Percentiles rank a stretch among this genome's conserved stretches.
phyloP scores from a whole-genome alignment of 2,888 invertebrate genomes.

The Baccha elongata region DNA sequence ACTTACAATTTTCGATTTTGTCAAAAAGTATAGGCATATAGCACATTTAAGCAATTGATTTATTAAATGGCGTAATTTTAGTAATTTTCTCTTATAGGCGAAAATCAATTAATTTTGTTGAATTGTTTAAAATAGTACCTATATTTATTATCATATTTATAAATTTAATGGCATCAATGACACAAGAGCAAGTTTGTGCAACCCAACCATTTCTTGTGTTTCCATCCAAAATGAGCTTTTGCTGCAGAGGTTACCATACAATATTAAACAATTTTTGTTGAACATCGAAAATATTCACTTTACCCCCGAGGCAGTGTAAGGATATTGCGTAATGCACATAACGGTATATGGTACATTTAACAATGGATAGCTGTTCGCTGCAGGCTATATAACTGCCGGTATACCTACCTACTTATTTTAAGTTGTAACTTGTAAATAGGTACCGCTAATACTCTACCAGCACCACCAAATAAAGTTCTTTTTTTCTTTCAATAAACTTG shows the following conservation, averaged over 20 bases:
- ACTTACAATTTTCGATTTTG: too few species aligned
- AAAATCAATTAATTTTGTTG: too few species aligned
- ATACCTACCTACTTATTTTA: slow-evolving; percentile 11
- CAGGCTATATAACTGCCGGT: slow-evolving; percentile 3
- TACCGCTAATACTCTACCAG: slow-evolving; percentile 49
- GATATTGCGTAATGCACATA: slow-evolving; percentile 7
- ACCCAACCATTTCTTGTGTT: too few species aligned
- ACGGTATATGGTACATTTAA: slow-evolving; percentile 33
- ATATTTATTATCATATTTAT: too few species aligned
- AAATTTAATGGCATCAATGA: too few species aligned
- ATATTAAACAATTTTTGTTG: slow-evolving; percentile 14
- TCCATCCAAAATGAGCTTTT: not conserved
- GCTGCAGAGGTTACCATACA: slow-evolving; percentile 23
- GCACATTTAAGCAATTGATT: too few species aligned
- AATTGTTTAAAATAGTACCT: too few species aligned
- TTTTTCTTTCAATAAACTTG: not conserved
- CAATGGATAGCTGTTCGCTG: slow-evolving; percentile 34
- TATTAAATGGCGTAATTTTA: too few species aligned
- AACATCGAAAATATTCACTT: slow-evolving; percentile 25
- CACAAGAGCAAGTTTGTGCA: too few species aligned
- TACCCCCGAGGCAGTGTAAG: not conserved
- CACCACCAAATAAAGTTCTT: slow-evolving; percentile 39
- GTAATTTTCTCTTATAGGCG: too few species aligned
- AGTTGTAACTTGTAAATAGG: slow-evolving; percentile 42
- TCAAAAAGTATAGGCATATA: too few species aligned